phyloP scores from a whole-genome alignment of 2,888 invertebrate genomes.

The Idaea aversata region DNA sequence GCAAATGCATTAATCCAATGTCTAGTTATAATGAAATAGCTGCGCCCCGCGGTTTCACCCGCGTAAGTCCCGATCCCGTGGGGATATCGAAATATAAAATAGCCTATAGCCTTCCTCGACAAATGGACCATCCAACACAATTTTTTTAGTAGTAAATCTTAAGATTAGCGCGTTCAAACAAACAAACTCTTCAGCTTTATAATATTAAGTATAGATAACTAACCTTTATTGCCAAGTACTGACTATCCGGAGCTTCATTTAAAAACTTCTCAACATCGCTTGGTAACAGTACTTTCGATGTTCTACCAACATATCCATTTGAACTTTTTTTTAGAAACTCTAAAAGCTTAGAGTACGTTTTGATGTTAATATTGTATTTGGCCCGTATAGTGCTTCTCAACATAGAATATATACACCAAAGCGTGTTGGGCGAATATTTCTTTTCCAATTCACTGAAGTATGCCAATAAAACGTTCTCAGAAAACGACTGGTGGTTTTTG shows the following conservation, averaged over 20 bases:
- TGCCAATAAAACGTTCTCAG: slow-evolving; percentile 20
- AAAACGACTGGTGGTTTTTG: slow-evolving; percentile 15
- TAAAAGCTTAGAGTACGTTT: slow-evolving; percentile 17
- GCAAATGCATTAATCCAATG: too few species aligned
- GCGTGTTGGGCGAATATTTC: slow-evolving; percentile 16
- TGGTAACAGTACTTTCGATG: slow-evolving; percentile 3
- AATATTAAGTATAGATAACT: too few species aligned
- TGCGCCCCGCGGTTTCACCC: too few species aligned
- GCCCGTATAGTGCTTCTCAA: neutral
- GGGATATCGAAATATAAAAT: too few species aligned
- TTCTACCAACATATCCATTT: slow-evolving; percentile 12
- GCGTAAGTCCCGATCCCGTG: too few species aligned
- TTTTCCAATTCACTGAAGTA: slow-evolving; percentile 21
- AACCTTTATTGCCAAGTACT: neutral
- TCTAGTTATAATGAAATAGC: too few species aligned
- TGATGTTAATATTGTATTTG: slow-evolving; percentile 9
- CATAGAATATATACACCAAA: slow-evolving; percentile 26
- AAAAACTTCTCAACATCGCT: slow-evolving; percentile 23
- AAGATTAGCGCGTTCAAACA: too few species aligned
- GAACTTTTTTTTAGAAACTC: slow-evolving; percentile 19
- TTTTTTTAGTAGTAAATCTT: too few species aligned
- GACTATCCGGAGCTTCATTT: neutral
- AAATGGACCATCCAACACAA: too few species aligned
- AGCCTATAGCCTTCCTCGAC: too few species aligned
- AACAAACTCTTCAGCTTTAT: too few species aligned